Evolutionary conservation across 2,797 vertebrate species (phyloP).

Genomic region (Darevskia nairensis): DNA sequence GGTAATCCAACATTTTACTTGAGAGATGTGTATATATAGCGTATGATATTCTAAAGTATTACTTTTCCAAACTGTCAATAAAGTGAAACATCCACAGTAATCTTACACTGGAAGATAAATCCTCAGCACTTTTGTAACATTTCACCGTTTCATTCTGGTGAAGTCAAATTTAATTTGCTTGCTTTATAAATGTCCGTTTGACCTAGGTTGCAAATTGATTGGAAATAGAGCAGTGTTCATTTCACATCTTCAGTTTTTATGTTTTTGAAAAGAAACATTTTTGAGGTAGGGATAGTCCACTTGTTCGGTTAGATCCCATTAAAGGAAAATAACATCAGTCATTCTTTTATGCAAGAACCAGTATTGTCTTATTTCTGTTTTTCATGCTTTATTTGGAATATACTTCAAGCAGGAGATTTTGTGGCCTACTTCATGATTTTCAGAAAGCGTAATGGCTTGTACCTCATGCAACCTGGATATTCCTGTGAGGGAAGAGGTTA

Average conservation of each 20-base stretch:
- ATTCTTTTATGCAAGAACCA: conserved; percentile 22
- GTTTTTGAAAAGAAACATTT: background rate
- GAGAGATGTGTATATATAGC: background rate
- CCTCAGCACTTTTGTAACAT: background rate
- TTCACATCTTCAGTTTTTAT: background rate
- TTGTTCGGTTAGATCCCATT: background rate
- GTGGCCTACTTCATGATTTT: background rate
- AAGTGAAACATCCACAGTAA: background rate
- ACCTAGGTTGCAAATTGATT: background rate
- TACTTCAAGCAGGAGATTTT: conserved; percentile 41
- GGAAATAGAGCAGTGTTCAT: conserved; percentile 2
- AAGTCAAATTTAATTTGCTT: background rate
- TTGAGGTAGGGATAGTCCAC: background rate
- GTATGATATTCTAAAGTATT: background rate
- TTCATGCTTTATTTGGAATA: conserved; percentile 42
- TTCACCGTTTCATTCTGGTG: background rate
- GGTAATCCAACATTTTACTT: background rate
- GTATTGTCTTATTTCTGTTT: conserved; percentile 5
- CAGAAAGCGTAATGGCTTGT: background rate
- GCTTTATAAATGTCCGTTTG: conserved; percentile 20
- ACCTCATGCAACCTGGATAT: background rate
- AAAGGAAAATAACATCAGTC: background rate
- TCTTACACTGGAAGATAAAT: background rate
- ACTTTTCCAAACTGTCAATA: conserved; percentile 12
- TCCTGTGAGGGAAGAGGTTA: background rate